phyloP scores from a whole-genome alignment of 2,113 vertebrate species.

The Pachyramphus minor region DNA sequence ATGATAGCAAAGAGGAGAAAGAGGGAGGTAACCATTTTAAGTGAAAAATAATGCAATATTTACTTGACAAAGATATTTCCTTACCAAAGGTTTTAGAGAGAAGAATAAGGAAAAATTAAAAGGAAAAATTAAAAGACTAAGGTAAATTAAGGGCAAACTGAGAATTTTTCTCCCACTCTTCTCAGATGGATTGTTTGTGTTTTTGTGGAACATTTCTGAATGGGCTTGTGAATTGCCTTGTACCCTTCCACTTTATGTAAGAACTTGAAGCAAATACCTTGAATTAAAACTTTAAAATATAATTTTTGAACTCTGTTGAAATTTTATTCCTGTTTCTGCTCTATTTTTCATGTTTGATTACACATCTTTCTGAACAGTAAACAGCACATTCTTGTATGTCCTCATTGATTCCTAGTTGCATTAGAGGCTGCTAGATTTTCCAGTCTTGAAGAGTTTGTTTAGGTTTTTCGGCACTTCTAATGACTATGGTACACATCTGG shows the following conservation, averaged over 20 bases:
- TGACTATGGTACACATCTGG: neutral
- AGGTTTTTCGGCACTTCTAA: neutral
- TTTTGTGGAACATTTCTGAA: neutral
- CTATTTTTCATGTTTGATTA: neutral
- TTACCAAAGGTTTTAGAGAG: neutral
- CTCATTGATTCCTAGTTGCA: neutral
- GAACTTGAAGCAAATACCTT: neutral
- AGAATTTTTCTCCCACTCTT: neutral
- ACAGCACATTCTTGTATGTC: neutral
- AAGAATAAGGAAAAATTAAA: neutral
- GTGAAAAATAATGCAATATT: neutral
- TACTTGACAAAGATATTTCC: neutral
- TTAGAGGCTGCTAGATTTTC: neutral
- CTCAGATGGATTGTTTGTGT: rapidly evolving
- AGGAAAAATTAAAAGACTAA: neutral
- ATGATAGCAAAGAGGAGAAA: neutral
- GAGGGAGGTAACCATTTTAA: neutral
- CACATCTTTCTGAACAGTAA: neutral
- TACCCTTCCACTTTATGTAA: neutral
- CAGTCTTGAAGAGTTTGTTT: neutral
- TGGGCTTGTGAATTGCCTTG: neutral
- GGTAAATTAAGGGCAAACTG: neutral
- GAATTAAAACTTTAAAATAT: neutral
- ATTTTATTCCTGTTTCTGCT: neutral
- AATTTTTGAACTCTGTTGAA: neutral